These are phyloP conservation scores for Plemyria rubiginata DNA, from an alignment of 2,888 invertebrate genomes.

Conservation along the genomic window DNA sequence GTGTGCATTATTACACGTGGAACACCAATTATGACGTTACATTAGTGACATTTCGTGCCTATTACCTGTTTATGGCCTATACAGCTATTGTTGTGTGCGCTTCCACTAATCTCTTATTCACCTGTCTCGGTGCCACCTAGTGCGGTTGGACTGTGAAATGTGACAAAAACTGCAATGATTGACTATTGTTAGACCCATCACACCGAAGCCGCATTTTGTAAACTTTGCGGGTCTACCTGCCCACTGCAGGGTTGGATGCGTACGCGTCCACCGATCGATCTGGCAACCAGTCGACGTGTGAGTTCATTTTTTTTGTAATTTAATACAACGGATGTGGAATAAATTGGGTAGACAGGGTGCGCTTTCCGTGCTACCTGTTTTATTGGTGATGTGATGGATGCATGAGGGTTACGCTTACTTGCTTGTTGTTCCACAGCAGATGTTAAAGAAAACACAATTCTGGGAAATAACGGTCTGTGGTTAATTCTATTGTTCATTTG, in stretches of 20 bases:
- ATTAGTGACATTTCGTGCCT: constrained; percentile 64
- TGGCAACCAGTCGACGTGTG: constrained; percentile 75
- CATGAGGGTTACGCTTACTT: constrained; percentile 49
- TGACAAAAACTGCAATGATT: constrained; percentile 82
- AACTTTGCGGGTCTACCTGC: constrained; percentile 82
- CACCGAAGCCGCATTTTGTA: constrained; percentile 69
- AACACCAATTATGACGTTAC: constrained; percentile 57
- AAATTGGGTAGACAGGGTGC: constrained; percentile 83
- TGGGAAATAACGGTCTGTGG: constrained; percentile 72
- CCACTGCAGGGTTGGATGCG: constrained; percentile 65
- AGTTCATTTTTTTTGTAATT: constrained; percentile 77
- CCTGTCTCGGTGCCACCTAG: constrained; percentile 71
- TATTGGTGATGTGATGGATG: constrained; percentile 65
- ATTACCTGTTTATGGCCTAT: constrained; percentile 79
- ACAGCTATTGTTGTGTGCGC: constrained; percentile 79
- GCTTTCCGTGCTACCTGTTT: constrained; percentile 81
- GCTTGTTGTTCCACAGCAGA: constrained; percentile 61
- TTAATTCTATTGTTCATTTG: constrained; percentile 68
- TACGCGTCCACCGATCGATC: constrained; percentile 69
- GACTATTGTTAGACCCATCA: constrained; percentile 56
- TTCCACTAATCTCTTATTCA: constrained; percentile 78
- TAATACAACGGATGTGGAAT: constrained; percentile 83
- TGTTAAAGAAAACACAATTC: constrained; percentile 66
- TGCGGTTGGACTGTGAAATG: constrained; percentile 80
- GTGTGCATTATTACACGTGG: constrained; percentile 50